Evolutionary conservation across 1,140 invertebrate genomes (phyloP).

Genomic region (Muscidifurax raptorellus): DNA sequence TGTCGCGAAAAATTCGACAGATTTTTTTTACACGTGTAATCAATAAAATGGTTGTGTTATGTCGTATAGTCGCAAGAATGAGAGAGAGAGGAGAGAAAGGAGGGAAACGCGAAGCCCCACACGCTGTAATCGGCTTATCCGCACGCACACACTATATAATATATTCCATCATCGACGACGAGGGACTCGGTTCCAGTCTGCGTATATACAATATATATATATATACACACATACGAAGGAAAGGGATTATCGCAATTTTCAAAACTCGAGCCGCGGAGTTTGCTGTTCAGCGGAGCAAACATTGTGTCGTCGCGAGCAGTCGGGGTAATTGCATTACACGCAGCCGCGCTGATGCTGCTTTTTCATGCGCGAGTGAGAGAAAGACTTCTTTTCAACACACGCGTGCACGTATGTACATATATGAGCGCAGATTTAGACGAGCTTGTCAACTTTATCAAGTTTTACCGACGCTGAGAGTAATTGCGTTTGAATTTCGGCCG

Average conservation of each 20-base stretch:
- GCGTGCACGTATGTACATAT: no score
- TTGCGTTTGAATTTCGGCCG: not conserved
- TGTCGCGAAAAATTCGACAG: not conserved
- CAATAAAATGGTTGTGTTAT: conserved; percentile 13
- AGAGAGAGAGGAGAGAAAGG: not conserved
- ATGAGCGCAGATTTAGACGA: no score
- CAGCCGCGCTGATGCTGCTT: not conserved
- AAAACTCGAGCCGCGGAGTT: not conserved
- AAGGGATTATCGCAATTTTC: conserved; percentile 24
- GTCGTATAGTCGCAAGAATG: not conserved
- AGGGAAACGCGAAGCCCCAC: not conserved
- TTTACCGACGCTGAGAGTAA: not conserved
- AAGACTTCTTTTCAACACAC: not conserved
- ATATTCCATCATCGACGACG: conserved; percentile 29
- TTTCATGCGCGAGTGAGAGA: not conserved
- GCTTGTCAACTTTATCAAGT: not conserved
- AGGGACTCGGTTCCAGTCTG: not conserved
- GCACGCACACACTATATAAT: conserved; percentile 4
- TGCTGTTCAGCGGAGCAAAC: not conserved
- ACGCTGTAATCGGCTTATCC: conserved; percentile 39
- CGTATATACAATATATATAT: no score
- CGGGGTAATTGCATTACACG: conserved; percentile 28
- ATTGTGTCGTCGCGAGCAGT: not conserved
- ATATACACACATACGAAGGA: not conserved
- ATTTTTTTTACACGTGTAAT: conserved; percentile 28